phyloP scores from a whole-genome alignment of 2,888 invertebrate genomes.

The Luperina nickerlii region DNA sequence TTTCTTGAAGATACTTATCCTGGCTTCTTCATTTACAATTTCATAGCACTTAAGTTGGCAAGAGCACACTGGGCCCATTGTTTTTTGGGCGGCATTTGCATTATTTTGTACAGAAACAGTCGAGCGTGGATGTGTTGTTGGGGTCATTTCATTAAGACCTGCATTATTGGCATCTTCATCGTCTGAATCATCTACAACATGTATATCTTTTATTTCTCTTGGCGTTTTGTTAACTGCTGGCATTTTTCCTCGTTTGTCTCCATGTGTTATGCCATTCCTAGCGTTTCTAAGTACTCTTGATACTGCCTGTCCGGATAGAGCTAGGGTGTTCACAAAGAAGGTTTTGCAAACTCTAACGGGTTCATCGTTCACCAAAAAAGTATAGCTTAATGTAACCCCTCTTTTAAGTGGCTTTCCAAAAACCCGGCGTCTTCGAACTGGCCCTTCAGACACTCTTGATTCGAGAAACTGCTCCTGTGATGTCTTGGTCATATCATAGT shows the following conservation, averaged over 20 bases:
- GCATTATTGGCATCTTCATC: background rate
- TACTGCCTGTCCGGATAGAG: background rate
- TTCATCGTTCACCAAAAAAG: conserved; percentile 20
- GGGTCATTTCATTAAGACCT: background rate
- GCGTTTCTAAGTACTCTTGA: background rate
- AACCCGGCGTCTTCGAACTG: conserved; percentile 19
- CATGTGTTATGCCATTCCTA: background rate
- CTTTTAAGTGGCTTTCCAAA: conserved; percentile 18
- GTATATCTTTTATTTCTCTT: conserved; percentile 6
- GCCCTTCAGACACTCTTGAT: conserved; percentile 16
- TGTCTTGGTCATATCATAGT: conserved; percentile 1
- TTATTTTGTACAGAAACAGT: background rate
- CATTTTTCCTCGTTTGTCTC: background rate
- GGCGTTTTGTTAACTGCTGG: conserved; percentile 3
- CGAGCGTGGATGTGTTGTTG: background rate
- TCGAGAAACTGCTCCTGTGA: conserved; percentile 17
- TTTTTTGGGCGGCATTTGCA: background rate
- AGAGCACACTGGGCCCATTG: conserved; percentile 9
- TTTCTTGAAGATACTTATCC: conserved; percentile 15
- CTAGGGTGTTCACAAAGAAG: conserved; percentile 27
- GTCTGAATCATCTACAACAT: background rate
- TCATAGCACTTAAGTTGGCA: conserved; percentile 13
- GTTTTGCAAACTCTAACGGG: conserved; percentile 14
- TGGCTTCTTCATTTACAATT: background rate
- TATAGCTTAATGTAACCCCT: conserved; percentile 9